These are phyloP conservation scores for Tragelaphus strepsiceros DNA, from an alignment of 2,113 vertebrate species.

Conservation along the genomic window DNA sequence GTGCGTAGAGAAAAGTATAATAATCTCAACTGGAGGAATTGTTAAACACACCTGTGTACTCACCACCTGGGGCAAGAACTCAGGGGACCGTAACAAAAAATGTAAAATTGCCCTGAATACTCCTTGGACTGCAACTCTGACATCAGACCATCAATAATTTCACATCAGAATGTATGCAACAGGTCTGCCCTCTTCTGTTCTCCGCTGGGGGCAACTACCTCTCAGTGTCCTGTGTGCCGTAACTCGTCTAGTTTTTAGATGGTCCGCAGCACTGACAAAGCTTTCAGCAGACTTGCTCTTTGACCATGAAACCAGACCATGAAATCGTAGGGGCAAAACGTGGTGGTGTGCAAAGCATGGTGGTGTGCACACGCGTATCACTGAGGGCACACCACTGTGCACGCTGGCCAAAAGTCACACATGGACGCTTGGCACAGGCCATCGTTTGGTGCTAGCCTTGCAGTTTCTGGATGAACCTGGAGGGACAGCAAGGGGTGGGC, in stretches of 20 bases:
- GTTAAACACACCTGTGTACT: not conserved
- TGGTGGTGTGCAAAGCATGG: not conserved
- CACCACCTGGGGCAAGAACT: not conserved
- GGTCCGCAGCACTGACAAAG: not conserved
- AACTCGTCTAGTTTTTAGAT: not conserved
- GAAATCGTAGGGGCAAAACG: not conserved
- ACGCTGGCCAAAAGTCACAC: rapidly evolving
- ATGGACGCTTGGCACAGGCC: rapidly evolving
- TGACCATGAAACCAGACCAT: not conserved
- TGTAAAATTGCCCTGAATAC: not conserved
- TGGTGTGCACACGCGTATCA: not conserved
- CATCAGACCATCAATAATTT: not conserved
- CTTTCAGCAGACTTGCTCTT: not conserved
- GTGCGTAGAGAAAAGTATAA: not conserved
- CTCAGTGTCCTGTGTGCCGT: not conserved
- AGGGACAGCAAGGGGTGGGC: rapidly evolving
- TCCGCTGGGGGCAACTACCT: not conserved
- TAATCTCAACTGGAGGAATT: not conserved
- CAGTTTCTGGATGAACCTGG: not conserved
- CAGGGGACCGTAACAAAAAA: not conserved
- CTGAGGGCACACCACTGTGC: not conserved
- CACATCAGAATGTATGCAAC: rapidly evolving
- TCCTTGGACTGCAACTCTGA: not conserved
- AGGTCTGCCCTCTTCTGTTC: not conserved
- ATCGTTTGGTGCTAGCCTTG: not conserved